Evolutionary conservation across 2,797 vertebrate species (phyloP).

Genomic region (Anabas testudineus): DNA sequence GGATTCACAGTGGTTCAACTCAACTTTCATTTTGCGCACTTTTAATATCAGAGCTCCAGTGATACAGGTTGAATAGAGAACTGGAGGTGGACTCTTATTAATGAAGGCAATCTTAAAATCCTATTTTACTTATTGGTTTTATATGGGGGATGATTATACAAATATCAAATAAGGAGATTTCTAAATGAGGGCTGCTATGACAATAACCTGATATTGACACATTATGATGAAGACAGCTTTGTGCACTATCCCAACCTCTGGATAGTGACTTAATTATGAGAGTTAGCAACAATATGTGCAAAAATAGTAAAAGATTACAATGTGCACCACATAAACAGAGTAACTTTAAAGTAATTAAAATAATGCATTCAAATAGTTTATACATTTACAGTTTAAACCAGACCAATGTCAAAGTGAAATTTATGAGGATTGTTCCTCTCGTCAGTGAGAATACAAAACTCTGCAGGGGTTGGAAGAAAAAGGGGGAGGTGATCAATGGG

Average conservation of each 20-base stretch:
- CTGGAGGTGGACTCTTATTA: not conserved
- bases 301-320: not conserved
- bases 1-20: no score
- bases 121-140: rapidly evolving
- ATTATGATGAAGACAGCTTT: not conserved
- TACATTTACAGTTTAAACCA: constrained; percentile 8
- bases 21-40: no score
- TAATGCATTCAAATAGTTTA: constrained; percentile 21
- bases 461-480: constrained; percentile 34
- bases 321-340: not conserved
- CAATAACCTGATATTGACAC: not conserved
- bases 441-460: constrained; percentile 32
- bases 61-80: not conserved
- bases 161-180: not conserved
- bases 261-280: no score
- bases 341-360: constrained; percentile 3
- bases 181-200: not conserved
- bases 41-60: not conserved
- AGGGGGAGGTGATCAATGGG: constrained; percentile 45
- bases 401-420: constrained; percentile 1
- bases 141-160: not conserved
- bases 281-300: not conserved
- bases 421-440: constrained; percentile 12
- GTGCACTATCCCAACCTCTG: no score
- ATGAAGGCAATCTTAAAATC: rapidly evolving